Conservation (phyloP, 2,888 invertebrate species). For the Rambutsinella grinnellia region DNA sequence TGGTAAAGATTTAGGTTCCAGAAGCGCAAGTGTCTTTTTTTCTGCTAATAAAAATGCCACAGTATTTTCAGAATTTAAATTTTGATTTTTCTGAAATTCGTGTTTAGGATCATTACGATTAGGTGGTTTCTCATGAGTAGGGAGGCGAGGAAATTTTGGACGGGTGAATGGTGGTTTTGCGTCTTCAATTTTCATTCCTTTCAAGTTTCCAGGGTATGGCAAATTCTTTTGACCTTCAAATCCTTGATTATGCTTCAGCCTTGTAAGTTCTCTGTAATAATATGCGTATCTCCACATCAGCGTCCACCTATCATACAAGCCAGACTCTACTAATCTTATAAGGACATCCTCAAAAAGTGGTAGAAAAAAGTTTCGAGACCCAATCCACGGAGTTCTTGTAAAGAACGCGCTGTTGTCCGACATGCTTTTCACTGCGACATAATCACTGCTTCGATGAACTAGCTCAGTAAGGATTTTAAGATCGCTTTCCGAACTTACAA, state of each 20-base stretch:
- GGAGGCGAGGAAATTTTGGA: neutral
- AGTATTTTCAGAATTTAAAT: neutral
- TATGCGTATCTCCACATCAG: conserved; percentile 26
- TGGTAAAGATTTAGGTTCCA: conserved; percentile 6
- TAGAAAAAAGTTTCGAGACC: conserved; percentile 21
- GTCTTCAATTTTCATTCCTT: neutral
- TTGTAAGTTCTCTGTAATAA: conserved; percentile 13
- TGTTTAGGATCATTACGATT: neutral
- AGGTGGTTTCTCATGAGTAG: too few relatives aligned
- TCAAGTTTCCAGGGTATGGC: neutral
- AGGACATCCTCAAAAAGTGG: conserved; percentile 21
- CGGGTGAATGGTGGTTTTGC: neutral
- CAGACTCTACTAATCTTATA: conserved; percentile 9
- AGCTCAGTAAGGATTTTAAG: conserved; percentile 22
- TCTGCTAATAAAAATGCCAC: neutral
- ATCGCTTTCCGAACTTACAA: conserved; percentile 32
- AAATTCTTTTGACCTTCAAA: neutral
- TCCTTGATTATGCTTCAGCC: neutral
- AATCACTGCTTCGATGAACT: conserved; percentile 7
- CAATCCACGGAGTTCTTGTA: conserved; percentile 17
- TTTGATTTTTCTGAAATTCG: neutral
- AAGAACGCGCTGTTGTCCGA: conserved; percentile 16
- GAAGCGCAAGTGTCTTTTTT: neutral
- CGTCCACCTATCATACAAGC: conserved; percentile 26
- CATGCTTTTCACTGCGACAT: neutral